Evolutionary conservation across 2,113 vertebrate genomes (phyloP).

Genomic region (Python bivittatus): DNA sequence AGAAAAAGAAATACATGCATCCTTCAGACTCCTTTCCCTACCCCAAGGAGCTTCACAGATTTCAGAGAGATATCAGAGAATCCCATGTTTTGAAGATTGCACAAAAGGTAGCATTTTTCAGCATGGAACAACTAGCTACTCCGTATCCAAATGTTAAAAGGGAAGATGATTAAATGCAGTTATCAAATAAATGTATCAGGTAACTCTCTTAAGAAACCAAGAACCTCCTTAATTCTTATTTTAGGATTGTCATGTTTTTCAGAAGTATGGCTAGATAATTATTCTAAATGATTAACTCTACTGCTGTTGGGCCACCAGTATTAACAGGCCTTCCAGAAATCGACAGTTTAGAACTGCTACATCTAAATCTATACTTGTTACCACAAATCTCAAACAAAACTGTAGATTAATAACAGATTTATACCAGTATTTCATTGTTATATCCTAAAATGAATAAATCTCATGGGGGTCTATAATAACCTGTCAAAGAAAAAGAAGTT

Average conservation of each 20-base stretch:
- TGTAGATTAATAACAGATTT: no score
- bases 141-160: background rate
- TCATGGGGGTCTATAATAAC: constrained; percentile 47
- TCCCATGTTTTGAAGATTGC: background rate
- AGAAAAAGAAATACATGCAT: no score
- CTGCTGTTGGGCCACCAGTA: constrained; percentile 55
- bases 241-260: constrained; percentile 1
- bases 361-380: background rate
- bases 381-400: constrained; percentile 13
- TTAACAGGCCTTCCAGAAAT: constrained; percentile 35
- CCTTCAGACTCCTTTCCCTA: background rate
- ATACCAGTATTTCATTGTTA: constrained; percentile 2
- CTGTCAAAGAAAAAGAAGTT: background rate
- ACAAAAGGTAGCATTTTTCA: background rate
- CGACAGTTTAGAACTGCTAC: constrained; percentile 30
- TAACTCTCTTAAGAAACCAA: background rate
- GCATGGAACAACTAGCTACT: background rate
- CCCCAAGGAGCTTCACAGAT: background rate
- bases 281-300: constrained; percentile 41
- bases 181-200: background rate
- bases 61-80: background rate
- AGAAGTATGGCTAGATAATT: constrained; percentile 32
- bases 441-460: constrained; percentile 66
- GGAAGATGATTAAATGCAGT: background rate
- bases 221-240: constrained; percentile 10